phyloP scores from a whole-genome alignment of 1,140 invertebrate species.

The Euwallacea fornicatus region DNA sequence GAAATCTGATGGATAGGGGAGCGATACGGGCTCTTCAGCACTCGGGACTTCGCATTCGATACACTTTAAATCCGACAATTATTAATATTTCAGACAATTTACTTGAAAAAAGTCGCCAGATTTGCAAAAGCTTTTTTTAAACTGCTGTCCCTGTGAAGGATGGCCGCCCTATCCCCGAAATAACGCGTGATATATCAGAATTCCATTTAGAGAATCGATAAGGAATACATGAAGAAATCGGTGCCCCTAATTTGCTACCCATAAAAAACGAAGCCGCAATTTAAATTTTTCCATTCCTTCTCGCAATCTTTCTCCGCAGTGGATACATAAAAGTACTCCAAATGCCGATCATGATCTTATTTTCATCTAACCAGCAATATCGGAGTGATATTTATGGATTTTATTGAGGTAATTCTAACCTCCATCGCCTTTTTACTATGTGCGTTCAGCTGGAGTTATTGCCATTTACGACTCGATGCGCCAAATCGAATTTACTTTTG shows the following conservation, averaged over 20 bases:
- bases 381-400: conserved; percentile 16
- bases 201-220: too few species aligned
- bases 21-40: too few species aligned
- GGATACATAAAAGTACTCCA: background rate
- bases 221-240: too few species aligned
- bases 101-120: background rate
- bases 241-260: too few species aligned
- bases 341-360: conserved; percentile 20
- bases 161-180: too few species aligned
- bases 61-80: too few species aligned
- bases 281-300: background rate
- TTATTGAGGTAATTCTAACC: conserved; percentile 21
- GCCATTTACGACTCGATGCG: conserved; percentile 5
- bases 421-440: conserved; percentile 10
- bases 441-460: conserved; percentile 7
- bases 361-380: conserved; percentile 21
- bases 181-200: too few species aligned
- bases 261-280: background rate
- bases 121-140: background rate
- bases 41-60: too few species aligned
- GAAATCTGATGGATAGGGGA: too few species aligned
- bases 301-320: background rate
- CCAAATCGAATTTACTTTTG: background rate
- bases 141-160: background rate
- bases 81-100: too few species aligned